Base-by-base conservation (phyloP, 2,797 vertebrate species). In the Chaetophractus vellerosus region DNA sequence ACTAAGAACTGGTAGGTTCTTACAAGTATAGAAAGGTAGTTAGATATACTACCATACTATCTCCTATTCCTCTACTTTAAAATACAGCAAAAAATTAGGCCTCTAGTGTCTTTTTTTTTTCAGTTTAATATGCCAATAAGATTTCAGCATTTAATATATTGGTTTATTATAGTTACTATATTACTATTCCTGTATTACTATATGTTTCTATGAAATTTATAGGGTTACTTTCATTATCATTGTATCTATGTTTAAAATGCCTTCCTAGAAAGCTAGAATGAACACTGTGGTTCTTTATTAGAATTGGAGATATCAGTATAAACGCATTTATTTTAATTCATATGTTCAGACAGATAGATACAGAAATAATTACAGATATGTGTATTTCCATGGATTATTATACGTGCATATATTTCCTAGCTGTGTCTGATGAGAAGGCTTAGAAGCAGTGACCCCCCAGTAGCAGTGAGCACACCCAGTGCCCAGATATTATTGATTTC, bases 341-440 rank as follows among this genome's bases (percentile, higher is more conserved):
- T 24, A 1, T 3, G 7, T 21, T 19, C 6, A 33, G n/a, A 18
- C 36, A n/a, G 24, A 6, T 21, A 21, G 72, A 38, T 28, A 21
- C 12, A 33, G 88, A 89, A 21, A 21, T 63, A n/a, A 26, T 24
- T 10, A 5, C 2, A 38, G 63, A 10, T 36, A 0, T 7, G 15
- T 78, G 33, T 55, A 26, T 9, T 0, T 14, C 8, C 69, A 0
- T 9, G 14, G 33, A 24, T 50, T 12, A 6, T 16, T 45, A 0
- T 16, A 24, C 12, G 0, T 23, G 2, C 24, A 3, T 4, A 0
- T 3, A 9, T 57, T 31, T 31, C 31, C 59, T 38, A 5, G 28
- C 59, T 41, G 48, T 76, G 61, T 55, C 12, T 48, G 0, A 64
- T 16, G 28, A 71, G 45, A 14, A 24, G 10, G 15, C 68, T 76